Evolutionary conservation across 2,888 invertebrate species (phyloP).

Genomic region (Temnothorax unifasciatus): DNA sequence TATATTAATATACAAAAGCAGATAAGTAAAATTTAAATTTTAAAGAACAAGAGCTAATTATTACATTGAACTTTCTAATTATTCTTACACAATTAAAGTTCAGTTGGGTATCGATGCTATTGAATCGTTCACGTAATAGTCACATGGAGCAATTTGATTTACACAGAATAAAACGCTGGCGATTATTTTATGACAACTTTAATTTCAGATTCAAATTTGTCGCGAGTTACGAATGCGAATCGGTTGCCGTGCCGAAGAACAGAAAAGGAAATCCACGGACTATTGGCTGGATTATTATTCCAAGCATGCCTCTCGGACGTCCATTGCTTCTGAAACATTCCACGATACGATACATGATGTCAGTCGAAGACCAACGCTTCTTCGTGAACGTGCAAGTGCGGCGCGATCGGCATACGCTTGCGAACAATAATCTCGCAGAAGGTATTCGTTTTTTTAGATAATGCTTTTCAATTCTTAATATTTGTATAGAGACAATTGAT

Average conservation of each 20-base stretch:
- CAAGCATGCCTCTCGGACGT: conserved; percentile 83
- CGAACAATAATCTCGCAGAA: conserved; percentile 43
- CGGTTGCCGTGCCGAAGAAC: conserved; percentile 59
- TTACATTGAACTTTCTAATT: neutral
- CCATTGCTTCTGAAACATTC: conserved; percentile 84
- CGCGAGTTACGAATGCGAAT: conserved; percentile 70
- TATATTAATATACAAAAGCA: neutral
- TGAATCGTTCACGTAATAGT: neutral
- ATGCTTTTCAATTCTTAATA: neutral
- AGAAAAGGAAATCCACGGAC: conserved; percentile 82
- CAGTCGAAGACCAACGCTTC: conserved; percentile 81
- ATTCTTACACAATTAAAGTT: neutral
- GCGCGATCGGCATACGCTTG: conserved; percentile 58
- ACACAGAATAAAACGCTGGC: conserved; percentile 16
- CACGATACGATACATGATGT: conserved; percentile 81
- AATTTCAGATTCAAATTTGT: conserved; percentile 70
- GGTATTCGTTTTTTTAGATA: conserved; percentile 23
- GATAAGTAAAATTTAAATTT: neutral
- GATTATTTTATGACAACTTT: conserved; percentile 63
- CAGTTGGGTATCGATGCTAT: neutral
- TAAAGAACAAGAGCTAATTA: neutral
- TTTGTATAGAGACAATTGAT: neutral
- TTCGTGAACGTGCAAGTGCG: conserved; percentile 79
- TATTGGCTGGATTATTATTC: conserved; percentile 81
- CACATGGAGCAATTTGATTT: conserved; percentile 24